Percentiles rank a stretch among this genome's conserved stretches.
Evolutionary conservation across 2,113 vertebrate species (phyloP).

Genomic region (Chionodraco myersi): DNA sequence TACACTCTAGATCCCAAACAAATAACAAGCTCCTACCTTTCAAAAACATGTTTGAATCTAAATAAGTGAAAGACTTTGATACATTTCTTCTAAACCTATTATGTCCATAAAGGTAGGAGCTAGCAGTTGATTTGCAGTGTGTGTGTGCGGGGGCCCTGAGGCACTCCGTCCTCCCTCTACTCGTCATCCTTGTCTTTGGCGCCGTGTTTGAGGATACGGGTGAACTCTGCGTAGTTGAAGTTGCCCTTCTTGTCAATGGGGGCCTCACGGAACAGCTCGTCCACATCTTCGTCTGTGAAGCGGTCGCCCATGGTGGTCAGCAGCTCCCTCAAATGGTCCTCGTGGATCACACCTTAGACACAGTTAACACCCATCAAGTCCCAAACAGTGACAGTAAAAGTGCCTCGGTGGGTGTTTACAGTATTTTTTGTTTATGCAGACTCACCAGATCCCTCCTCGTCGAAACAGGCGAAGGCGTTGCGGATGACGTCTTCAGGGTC

Average conservation of each 20-base stretch:
- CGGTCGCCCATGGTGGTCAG: constrained; percentile 99
- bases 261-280: constrained; percentile 97
- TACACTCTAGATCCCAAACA: constrained; percentile 9
- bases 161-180: constrained; percentile 59
- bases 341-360: constrained; percentile 90
- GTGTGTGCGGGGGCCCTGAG: constrained; percentile 16
- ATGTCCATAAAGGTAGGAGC: constrained; percentile 25
- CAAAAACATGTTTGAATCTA: neutral
- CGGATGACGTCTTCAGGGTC: constrained; percentile 98
- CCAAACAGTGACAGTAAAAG: too few species aligned
- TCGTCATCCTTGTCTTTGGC: constrained; percentile 90
- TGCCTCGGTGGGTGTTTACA: neutral
- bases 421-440: neutral
- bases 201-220: constrained; percentile 97
- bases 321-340: constrained; percentile 96
- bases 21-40: constrained; percentile 18
- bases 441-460: constrained; percentile 94
- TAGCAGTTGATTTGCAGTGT: constrained; percentile 11
- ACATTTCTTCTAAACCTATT: constrained; percentile 2
- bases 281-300: constrained; percentile 98
- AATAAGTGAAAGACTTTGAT: neutral
- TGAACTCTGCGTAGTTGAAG: constrained; percentile 99
- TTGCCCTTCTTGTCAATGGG: constrained; percentile 99
- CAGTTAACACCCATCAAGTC: neutral
- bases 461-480: constrained; percentile 98